phyloP scores from a whole-genome alignment of 2,797 vertebrate genomes.

The Ciconia nigra region DNA sequence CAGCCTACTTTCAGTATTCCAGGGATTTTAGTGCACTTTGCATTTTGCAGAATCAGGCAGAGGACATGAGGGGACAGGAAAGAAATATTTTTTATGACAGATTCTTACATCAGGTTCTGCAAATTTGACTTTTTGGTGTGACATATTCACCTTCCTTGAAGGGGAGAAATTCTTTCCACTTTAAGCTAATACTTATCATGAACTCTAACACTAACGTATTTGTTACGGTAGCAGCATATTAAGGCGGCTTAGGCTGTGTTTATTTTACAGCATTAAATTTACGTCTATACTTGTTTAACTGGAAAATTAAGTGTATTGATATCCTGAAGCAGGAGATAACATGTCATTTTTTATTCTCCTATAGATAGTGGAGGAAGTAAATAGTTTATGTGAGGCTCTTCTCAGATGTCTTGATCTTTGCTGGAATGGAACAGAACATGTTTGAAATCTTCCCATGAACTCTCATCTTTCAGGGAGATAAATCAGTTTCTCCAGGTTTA shows the following conservation, averaged over 20 bases:
- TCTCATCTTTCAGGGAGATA: background rate
- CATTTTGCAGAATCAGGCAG: background rate
- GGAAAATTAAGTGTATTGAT: background rate
- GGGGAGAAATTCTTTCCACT: background rate
- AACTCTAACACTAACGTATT: background rate
- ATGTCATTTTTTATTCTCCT: conserved; percentile 4
- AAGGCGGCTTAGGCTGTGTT: background rate
- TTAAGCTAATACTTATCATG: background rate
- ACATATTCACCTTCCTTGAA: background rate
- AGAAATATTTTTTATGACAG: background rate
- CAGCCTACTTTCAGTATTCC: background rate
- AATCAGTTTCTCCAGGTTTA: background rate
- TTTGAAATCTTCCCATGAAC: background rate
- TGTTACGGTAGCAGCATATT: background rate
- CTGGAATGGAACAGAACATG: background rate
- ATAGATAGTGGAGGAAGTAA: background rate
- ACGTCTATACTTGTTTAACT: background rate
- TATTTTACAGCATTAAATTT: conserved; percentile 8
- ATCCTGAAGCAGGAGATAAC: background rate
- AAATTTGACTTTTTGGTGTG: background rate
- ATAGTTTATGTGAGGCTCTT: background rate
- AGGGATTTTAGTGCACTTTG: background rate
- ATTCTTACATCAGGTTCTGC: background rate
- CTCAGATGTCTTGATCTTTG: background rate
- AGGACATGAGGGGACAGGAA: background rate